phyloP scores from a whole-genome alignment of 2,113 vertebrate genomes.

The Cephalopterus ornatus region DNA sequence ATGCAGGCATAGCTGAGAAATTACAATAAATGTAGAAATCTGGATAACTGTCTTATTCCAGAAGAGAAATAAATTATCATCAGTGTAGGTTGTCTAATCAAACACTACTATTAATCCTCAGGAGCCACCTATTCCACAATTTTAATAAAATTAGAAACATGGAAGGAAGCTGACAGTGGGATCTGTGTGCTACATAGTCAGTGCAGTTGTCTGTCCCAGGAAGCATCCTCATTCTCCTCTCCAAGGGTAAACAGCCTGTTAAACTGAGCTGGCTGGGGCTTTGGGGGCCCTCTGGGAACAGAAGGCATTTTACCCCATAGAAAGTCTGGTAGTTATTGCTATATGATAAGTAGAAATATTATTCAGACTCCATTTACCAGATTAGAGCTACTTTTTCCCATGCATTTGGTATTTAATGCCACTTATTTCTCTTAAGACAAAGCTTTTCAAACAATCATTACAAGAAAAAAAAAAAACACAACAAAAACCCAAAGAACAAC shows the following conservation, averaged over 20 bases:
- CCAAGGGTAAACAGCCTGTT: not conserved
- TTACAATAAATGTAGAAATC: not conserved
- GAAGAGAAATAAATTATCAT: not conserved
- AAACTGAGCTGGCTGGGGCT: not conserved
- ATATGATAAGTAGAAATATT: not conserved
- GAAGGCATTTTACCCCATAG: not conserved
- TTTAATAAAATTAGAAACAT: not conserved
- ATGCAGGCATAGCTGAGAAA: not conserved
- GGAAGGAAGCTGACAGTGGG: not conserved
- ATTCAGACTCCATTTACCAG: not conserved
- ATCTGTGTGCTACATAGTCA: not conserved
- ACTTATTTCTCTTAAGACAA: not conserved
- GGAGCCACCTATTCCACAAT: not conserved
- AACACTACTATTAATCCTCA: not conserved
- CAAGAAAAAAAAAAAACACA: not conserved
- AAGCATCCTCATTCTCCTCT: not conserved
- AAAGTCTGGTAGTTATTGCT: not conserved
- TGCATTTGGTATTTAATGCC: not conserved
- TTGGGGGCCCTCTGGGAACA: fast-evolving
- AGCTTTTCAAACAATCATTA: not conserved
- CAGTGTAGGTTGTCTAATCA: not conserved
- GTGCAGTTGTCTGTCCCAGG: not conserved
- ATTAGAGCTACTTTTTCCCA: not conserved
- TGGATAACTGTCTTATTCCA: not conserved
- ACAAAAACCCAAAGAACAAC: not conserved